Base-by-base conservation (phyloP, 37 sponge, comb jelly and placozoan genomes). In the Axinella damicornis region DNA sequence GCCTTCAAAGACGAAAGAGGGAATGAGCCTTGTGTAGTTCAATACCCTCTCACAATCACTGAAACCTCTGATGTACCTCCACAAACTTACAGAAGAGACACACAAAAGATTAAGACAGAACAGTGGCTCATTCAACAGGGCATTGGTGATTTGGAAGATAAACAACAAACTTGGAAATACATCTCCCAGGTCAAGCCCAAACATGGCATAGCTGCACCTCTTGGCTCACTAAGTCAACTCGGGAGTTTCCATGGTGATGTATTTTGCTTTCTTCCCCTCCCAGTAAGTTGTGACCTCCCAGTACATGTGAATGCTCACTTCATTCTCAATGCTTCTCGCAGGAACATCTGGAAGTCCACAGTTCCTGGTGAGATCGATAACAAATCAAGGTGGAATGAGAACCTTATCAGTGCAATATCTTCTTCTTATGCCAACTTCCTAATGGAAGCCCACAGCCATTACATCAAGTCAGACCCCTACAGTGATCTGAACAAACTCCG, bases 261-360 rank as follows among this genome's bases (percentile, higher is more conserved):
- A 2, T 95, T 86, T 59, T 88, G 90, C 31, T 95, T 91, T 81
- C 69, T 95, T 17, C 95, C 95, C 12, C 80, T 95, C 19, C 92
- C 93, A 58, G 40, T 77, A 13, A 31, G 55, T n/a, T 66, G 77
- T 20, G 31, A 35, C 25, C 73, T 91, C 59, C 93, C 89, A 22
- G 86, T 95, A 22, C 93, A 92, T 54, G 61, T 95, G 4, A 79
- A 95, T 91, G 95, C 92, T 12, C 83, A 88, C 70, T 95, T 95
- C 65, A 66, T 84, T 12, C 60, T 95, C 22, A 79, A 88, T 81
- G 60, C 86, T 27, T 68, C 70, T 53, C 84, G 93, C 24, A 63
- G 93, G 64, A 62, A 79, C 32, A 76, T 92, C 22, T 92, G 89
- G 89, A 53, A 69, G 20, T 27, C 65, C 32, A 81, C 81, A 59